Evolutionary conservation across 2,888 invertebrate species (phyloP).

Genomic region (Callosobruchus maculatus): DNA sequence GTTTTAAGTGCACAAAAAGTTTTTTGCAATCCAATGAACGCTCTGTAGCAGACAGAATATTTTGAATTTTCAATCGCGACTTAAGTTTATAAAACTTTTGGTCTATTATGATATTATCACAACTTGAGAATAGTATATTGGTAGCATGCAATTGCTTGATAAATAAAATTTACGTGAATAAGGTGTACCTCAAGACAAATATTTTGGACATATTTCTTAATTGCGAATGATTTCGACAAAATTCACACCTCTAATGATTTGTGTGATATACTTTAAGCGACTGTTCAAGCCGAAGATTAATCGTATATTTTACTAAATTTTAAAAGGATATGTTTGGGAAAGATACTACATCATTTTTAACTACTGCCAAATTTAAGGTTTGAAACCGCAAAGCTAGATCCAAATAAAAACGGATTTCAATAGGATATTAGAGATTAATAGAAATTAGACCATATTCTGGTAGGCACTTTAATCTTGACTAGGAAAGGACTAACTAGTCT

Average conservation of each 20-base stretch:
- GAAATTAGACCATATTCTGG: not conserved
- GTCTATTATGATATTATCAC: too few species aligned
- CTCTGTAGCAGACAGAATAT: too few species aligned
- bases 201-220: not conserved
- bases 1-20: too few species aligned
- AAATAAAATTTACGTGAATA: not conserved
- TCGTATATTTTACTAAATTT: not conserved
- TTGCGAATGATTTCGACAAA: not conserved
- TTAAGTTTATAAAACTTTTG: too few species aligned
- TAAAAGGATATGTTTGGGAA: not conserved
- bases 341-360: not conserved
- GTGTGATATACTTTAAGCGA: not conserved
- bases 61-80: too few species aligned
- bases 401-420: not conserved
- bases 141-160: too few species aligned
- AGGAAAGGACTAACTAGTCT: not conserved
- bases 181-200: not conserved
- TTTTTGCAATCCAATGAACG: too few species aligned
- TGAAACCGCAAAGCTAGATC: not conserved
- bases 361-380: not conserved
- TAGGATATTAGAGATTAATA: not conserved
- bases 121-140: too few species aligned
- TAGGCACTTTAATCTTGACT: not conserved
- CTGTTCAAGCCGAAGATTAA: not conserved
- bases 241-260: not conserved